Base-by-base conservation (phyloP, 2,888 invertebrate species). In the Synanthedon myopaeformis region DNA sequence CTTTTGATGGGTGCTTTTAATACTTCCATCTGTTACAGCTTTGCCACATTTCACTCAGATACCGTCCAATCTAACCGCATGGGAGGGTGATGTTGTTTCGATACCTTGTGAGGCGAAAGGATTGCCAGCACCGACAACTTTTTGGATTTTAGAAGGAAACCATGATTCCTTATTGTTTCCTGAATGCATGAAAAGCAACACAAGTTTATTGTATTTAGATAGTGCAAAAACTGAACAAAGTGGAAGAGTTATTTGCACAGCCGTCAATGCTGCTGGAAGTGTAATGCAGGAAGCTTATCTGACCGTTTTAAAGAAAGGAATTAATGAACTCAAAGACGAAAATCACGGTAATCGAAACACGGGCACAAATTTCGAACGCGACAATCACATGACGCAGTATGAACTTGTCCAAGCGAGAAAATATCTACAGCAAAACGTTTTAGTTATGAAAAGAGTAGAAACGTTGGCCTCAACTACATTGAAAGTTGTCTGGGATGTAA, bases 81-180 rank as follows among this genome's bases (percentile, higher is more conserved):
- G 94, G 70, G 90, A 95, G 69, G 95, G 95, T 76, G 94, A 95
- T 65, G 92, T 94, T 66, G 96, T 96, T 52, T 93, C 94, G 61
- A 95, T 98, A 74, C 95, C 95, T 58, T 98, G 98, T 85, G 93
- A 94, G 64, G 96, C 97, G 41, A 92, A 92, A 69, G 98, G 98
- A 57, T 94, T 96, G 76, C 98, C 98, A 12, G 91, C 93, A 58
- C 98, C 98, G 3, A 96, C 96, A 12, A 93, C 97, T 28, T 98
- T 96, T 80, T 98, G 98, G 98, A 96, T 95, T 66, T 93, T 96
- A 68, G 97, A 97, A 79, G 96, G 97, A 56, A 94, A 92, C 49
- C 93, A 94, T 76, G 92, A 94, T 72, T 60, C 94, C 51, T 71
- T 87, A 60, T 72, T 86, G 58, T 87, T 87, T 63, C 85, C 85